Conservation (phyloP, 2,888 invertebrate genomes). For the Andrena chrysosceles region DNA sequence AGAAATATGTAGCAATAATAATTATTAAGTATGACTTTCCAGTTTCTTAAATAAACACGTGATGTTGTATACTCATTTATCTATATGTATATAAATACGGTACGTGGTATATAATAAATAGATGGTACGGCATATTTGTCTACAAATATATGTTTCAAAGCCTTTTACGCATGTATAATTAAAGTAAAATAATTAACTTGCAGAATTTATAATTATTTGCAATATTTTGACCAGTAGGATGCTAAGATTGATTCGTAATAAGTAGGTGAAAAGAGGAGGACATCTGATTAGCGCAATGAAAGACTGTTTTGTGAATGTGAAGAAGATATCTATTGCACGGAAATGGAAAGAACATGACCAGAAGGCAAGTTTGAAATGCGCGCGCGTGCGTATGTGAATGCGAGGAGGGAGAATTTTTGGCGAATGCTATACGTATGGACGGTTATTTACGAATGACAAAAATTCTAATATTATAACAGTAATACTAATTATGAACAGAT, state of each 20-base stretch:
- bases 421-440: conserved; percentile 53
- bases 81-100: conserved; percentile 61
- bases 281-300: conserved; percentile 74
- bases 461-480: conserved; percentile 67
- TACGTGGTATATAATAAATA: conserved; percentile 49
- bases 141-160: conserved; percentile 23
- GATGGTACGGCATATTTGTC: conserved; percentile 23
- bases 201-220: conserved; percentile 1
- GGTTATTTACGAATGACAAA: conserved; percentile 66
- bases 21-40: conserved; percentile 14
- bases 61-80: conserved; percentile 50
- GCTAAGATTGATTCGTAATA: conserved; percentile 20
- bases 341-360: conserved; percentile 51
- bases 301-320: conserved; percentile 77
- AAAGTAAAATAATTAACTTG: conserved; percentile 6
- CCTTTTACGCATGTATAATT: conserved; percentile 18
- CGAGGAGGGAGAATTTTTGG: conserved; percentile 52
- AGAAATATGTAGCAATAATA: conserved; percentile 21
- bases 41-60: conserved; percentile 9
- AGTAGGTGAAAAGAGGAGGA: conserved; percentile 59
- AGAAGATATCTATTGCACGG: conserved; percentile 64
- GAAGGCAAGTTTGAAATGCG: conserved; percentile 45
- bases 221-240: background rate
- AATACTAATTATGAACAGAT: conserved; percentile 68
- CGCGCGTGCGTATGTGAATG: conserved; percentile 48